A percentile compares a stretch with the other conserved stretches of the same genome.
Conservation (phyloP, 2,113 vertebrate species). For the Erpornis zantholeuca region DNA sequence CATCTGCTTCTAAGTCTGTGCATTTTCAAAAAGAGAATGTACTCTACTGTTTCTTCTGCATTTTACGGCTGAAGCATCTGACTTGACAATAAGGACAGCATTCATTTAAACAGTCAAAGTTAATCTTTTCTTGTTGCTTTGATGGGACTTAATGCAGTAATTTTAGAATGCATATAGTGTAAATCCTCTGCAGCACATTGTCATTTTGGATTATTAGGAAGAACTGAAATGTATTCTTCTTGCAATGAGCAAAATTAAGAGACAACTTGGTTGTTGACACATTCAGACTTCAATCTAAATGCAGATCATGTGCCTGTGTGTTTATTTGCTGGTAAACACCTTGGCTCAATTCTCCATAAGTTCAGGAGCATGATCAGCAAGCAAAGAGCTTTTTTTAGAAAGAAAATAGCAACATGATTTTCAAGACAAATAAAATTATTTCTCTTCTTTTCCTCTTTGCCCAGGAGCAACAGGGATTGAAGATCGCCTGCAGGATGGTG, state of each 20-base stretch:
- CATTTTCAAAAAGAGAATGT: background rate
- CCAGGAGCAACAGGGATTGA: slow-evolving; percentile 94
- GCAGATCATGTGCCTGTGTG: background rate
- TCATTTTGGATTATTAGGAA: slow-evolving; percentile 28
- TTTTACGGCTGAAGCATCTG: background rate
- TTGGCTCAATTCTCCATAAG: background rate
- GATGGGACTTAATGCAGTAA: background rate
- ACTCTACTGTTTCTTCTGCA: background rate
- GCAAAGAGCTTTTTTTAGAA: background rate
- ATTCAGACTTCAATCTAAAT: slow-evolving; percentile 31
- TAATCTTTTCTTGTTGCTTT: background rate
- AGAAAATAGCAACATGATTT: background rate
- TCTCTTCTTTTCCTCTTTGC: background rate
- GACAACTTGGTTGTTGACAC: background rate
- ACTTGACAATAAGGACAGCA: background rate
- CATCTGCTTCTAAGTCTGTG: background rate
- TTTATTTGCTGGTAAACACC: background rate
- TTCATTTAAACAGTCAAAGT: background rate
- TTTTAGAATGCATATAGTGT: background rate
- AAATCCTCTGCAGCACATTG: slow-evolving; percentile 2
- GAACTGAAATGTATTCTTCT: slow-evolving; percentile 24
- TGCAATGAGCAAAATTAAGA: background rate
- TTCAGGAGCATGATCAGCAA: background rate
- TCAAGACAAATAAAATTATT: background rate
- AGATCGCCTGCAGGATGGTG: slow-evolving; percentile 91